phyloP scores from a whole-genome alignment of 2,113 vertebrate genomes.

The Pelobates fuscus region DNA sequence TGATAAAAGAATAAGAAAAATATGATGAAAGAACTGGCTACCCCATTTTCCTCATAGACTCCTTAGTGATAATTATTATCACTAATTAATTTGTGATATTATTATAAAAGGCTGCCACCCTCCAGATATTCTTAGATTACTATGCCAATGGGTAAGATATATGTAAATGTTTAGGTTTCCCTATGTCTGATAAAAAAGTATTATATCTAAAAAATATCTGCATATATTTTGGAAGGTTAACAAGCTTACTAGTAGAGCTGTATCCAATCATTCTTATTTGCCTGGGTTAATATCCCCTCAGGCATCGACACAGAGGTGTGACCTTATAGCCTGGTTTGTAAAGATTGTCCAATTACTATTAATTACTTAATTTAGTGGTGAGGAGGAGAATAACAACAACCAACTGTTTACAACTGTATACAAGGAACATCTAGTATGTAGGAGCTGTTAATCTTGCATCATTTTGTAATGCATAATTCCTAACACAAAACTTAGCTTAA shows the following conservation, averaged over 20 bases:
- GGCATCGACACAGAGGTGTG: conserved; percentile 20
- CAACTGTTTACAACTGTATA: conserved; percentile 5
- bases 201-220: not conserved
- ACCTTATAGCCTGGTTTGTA: conserved; percentile 13
- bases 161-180: not conserved
- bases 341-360: conserved; percentile 30
- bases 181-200: not conserved
- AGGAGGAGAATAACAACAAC: conserved; percentile 25
- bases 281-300: conserved; percentile 13
- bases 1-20: too few relatives aligned
- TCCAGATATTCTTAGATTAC: too few relatives aligned
- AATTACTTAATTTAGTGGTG: conserved; percentile 11
- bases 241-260: not conserved
- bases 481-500: too few relatives aligned
- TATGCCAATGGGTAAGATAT: too few relatives aligned
- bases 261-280: conserved; percentile 8
- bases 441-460: not conserved
- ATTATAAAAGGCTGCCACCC: too few relatives aligned
- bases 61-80: too few relatives aligned
- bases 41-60: too few relatives aligned
- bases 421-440: not conserved
- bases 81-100: too few relatives aligned
- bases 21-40: too few relatives aligned
- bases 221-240: conserved; percentile 1
- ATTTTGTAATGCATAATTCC: too few relatives aligned